These are phyloP conservation scores for Cyclura pinguis DNA, from an alignment of 2,797 vertebrate species.

Conservation along the genomic window DNA sequence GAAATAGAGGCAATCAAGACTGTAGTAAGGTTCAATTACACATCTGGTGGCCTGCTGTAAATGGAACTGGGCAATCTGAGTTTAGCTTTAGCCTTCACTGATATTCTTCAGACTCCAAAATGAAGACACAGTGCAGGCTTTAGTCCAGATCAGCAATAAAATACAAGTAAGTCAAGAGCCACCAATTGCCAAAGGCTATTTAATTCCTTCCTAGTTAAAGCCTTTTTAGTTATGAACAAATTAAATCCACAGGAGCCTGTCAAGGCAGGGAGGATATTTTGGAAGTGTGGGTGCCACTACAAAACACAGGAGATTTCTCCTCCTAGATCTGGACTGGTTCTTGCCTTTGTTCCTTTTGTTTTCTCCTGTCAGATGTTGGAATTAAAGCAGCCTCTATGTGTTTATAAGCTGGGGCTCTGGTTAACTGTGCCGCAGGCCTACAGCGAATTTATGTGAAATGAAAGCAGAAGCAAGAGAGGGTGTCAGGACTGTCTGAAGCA, in stretches of 20 bases:
- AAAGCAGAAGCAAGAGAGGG: conserved; percentile 57
- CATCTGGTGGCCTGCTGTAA: background rate
- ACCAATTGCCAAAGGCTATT: background rate
- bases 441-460: conserved; percentile 62
- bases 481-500: conserved; percentile 70
- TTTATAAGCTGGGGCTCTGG: conserved; percentile 48
- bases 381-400: conserved; percentile 60
- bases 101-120: background rate
- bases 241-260: background rate
- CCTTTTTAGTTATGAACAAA: background rate
- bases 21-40: background rate
- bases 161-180: background rate
- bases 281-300: background rate
- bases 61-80: background rate
- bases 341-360: conserved; percentile 55
- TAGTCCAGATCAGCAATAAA: background rate
- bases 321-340: conserved; percentile 37
- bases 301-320: background rate
- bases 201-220: conserved; percentile 3
- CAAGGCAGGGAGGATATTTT: background rate
- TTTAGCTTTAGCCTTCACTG: background rate
- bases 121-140: background rate
- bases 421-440: conserved; percentile 27
- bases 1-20: background rate
- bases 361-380: conserved; percentile 63